A percentile compares a stretch with the other conserved stretches of the same genome.
Evolutionary conservation across 2,797 vertebrate species (phyloP).

Genomic region (Peromyscus attwateri): DNA sequence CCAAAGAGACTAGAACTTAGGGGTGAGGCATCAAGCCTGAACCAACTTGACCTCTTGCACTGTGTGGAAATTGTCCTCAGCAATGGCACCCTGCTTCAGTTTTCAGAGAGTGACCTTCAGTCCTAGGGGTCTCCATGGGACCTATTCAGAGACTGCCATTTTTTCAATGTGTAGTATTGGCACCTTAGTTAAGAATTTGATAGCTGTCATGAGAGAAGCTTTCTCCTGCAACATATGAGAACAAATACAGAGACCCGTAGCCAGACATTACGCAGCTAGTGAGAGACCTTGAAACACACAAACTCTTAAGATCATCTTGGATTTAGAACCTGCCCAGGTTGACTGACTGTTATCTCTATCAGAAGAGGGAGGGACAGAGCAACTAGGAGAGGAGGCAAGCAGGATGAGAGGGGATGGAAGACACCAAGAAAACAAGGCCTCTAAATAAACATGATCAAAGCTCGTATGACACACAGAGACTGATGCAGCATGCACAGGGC

Average conservation of each 20-base stretch:
- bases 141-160: not conserved
- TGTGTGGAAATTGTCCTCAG: not conserved
- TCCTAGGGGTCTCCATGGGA: not conserved
- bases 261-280: not conserved
- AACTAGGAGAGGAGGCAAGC: not conserved
- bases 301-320: not conserved
- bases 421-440: not conserved
- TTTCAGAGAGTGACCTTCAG: not conserved
- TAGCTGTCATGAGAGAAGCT: not conserved
- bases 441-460: not conserved
- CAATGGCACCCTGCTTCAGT: not conserved
- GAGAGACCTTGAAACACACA: not conserved
- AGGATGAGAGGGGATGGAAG: not conserved
- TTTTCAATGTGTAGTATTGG: not conserved
- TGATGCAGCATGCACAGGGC: not conserved
- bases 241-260: not conserved
- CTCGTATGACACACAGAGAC: not conserved
- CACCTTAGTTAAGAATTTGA: not conserved
- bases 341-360: not conserved
- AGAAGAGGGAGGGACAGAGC: not conserved
- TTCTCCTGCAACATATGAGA: not conserved
- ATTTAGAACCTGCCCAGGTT: not conserved
- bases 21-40: not conserved
- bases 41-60: not conserved
- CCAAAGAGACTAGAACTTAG: not conserved